These are phyloP conservation scores for Bombus sibiricus DNA, from an alignment of 1,140 invertebrate genomes.

Conservation along the genomic window DNA sequence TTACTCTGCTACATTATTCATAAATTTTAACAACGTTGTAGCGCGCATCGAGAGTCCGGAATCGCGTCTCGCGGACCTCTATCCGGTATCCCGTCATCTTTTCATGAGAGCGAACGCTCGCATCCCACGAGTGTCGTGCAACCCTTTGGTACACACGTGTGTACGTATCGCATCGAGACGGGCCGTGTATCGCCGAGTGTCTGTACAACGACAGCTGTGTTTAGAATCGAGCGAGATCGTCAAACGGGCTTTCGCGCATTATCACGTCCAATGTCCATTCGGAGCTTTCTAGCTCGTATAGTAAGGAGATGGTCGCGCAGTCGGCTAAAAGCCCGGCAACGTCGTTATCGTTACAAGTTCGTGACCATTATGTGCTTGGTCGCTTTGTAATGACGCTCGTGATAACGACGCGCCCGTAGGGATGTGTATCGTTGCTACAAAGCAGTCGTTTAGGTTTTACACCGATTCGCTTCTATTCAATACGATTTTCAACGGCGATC, in stretches of 20 bases:
- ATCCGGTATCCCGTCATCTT: no score
- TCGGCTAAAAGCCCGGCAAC: conserved; percentile 1
- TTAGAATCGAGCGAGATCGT: not conserved
- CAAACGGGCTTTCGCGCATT: conserved; percentile 33
- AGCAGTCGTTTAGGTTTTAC: conserved; percentile 26
- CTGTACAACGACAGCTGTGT: conserved; percentile 14
- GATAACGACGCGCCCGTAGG: conserved; percentile 10
- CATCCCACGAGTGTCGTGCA: conserved; percentile 15
- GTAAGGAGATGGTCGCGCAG: conserved; percentile 1
- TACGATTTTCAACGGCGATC: conserved; percentile 6
- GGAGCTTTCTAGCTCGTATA: not conserved
- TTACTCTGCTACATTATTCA: conserved; percentile 21
- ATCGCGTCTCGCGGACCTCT: not conserved
- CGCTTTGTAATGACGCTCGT: conserved; percentile 12
- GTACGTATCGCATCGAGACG: conserved; percentile 13
- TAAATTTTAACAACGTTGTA: conserved; percentile 26
- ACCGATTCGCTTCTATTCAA: not conserved
- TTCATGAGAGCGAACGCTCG: no score
- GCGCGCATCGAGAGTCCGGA: no score
- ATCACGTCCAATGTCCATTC: conserved; percentile 14
- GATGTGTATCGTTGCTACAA: conserved; percentile 4
- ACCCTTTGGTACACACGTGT: not conserved
- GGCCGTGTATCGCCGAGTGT: not conserved
- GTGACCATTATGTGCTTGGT: conserved; percentile 7
- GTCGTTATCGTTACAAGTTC: conserved; percentile 32